These are phyloP conservation scores for Drosophila cyrtoloma DNA, from an alignment of 2,888 invertebrate genomes.

Conservation along the genomic window DNA sequence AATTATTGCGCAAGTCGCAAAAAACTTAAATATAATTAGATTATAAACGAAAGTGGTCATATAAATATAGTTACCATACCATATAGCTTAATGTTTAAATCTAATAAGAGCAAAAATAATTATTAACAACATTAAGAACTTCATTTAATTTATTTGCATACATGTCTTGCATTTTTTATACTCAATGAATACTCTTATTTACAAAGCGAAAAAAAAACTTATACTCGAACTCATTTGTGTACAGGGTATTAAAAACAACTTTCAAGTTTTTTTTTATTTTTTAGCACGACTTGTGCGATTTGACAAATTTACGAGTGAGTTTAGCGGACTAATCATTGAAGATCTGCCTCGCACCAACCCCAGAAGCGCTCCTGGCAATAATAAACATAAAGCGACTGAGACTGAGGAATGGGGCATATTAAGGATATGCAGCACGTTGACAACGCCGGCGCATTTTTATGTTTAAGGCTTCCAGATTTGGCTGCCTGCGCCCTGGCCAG, in stretches of 20 bases:
- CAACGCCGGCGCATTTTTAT: conserved; percentile 59
- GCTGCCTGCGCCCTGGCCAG: conserved; percentile 9
- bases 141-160: not conserved
- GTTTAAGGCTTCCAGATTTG: conserved; percentile 32
- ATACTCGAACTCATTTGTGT: not conserved
- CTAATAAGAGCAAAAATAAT: not conserved
- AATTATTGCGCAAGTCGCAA: not conserved
- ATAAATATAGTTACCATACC: not conserved
- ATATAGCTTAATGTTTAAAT: fast-evolving
- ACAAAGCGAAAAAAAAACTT: too few relatives aligned
- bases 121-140: not conserved
- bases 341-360: conserved; percentile 46
- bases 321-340: conserved; percentile 78
- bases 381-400: conserved; percentile 50
- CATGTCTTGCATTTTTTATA: not conserved
- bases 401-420: conserved; percentile 34
- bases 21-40: not conserved
- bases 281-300: conserved; percentile 69
- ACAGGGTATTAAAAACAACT: conserved; percentile 16
- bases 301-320: conserved; percentile 80
- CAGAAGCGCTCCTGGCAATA: conserved; percentile 58
- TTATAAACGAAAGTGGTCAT: not conserved
- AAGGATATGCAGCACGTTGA: conserved; percentile 61
- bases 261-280: not conserved
- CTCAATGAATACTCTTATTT: not conserved